These are phyloP conservation scores for Tragelaphus buxtoni DNA, from an alignment of 2,113 vertebrate genomes.

Conservation along the genomic window DNA sequence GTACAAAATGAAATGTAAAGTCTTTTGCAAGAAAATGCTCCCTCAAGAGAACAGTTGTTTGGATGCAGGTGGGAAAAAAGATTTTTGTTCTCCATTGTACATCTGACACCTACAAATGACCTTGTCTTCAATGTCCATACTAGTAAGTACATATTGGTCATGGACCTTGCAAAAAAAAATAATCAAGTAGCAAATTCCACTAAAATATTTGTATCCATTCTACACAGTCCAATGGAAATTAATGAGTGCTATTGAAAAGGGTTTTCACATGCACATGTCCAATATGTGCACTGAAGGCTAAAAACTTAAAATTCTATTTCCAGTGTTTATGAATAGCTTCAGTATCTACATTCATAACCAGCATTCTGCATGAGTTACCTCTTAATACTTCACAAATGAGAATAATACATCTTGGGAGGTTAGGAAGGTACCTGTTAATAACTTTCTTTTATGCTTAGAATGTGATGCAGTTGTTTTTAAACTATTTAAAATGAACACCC, in stretches of 20 bases:
- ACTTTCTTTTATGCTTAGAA: constrained; percentile 46
- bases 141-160: constrained; percentile 8
- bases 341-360: constrained; percentile 63
- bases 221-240: background rate
- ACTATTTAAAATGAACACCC: constrained; percentile 26
- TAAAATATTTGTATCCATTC: constrained; percentile 46
- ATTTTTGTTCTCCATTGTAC: background rate
- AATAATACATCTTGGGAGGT: constrained; percentile 51
- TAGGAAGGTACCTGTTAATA: constrained; percentile 54
- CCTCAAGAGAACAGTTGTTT: constrained; percentile 43
- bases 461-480: constrained; percentile 3
- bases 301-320: constrained; percentile 63
- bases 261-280: background rate
- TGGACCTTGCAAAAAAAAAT: background rate
- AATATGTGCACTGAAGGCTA: constrained; percentile 30
- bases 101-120: constrained; percentile 38
- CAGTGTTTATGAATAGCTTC: constrained; percentile 61
- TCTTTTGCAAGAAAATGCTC: constrained; percentile 60
- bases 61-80: constrained; percentile 35
- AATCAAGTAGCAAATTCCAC: constrained; percentile 55
- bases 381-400: constrained; percentile 68
- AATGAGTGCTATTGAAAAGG: constrained; percentile 60
- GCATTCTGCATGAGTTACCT: constrained; percentile 37
- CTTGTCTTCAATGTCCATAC: constrained; percentile 51
- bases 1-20: constrained; percentile 32